Evolutionary conservation across 2,797 vertebrate species (phyloP), one percentile per base, ranked within the genome.

Genomic region (Sebastes iracundus): DNA sequence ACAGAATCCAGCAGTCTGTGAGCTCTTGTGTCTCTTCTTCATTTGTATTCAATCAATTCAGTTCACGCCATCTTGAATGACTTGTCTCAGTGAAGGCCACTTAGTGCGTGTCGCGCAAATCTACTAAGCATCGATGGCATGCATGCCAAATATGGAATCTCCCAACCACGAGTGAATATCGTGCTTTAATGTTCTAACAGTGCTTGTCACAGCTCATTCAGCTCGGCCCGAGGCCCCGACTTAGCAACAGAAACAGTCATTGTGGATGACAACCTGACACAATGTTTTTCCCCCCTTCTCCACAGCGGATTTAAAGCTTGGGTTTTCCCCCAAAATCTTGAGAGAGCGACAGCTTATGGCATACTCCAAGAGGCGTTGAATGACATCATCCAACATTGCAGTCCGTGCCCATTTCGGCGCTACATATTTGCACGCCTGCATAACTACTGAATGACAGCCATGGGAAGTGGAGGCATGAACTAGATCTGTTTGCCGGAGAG

Each of bases 301-400:
- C 69, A n/a, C 60, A 72, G 72, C 69, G 78, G 49, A 79, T 82
- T 82, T 64, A 70, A 86, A 84, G 56, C 65, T 62, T 53, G 78
- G 91, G 88, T 87, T 90, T 92, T 91, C 82, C 92, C 92, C 92
- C 52, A 7, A 90, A 90, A 83, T 82, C 72, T 72, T 74, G 67
- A 81, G 67, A 64, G 42, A 72, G 38, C 61, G 33, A 74, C 30
- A 35, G 23, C 68, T 87, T 72, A 75, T 69, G 87, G 71, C 80
- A 22, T 78, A 77, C 78, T 87, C 77, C 66, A 79, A 88, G 80
- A 89, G 75, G 85, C 64, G 35, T 67, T 49, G 74, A 64, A 88
- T 94, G 91, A 95, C 92, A 93, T 94, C 93, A 95, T 84, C 77
- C 62, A 67, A 86, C 71, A 69, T 33, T 25, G 68, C 77, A 85